Conservation (phyloP, 2,888 invertebrate species). For the Xylocampa areola region DNA sequence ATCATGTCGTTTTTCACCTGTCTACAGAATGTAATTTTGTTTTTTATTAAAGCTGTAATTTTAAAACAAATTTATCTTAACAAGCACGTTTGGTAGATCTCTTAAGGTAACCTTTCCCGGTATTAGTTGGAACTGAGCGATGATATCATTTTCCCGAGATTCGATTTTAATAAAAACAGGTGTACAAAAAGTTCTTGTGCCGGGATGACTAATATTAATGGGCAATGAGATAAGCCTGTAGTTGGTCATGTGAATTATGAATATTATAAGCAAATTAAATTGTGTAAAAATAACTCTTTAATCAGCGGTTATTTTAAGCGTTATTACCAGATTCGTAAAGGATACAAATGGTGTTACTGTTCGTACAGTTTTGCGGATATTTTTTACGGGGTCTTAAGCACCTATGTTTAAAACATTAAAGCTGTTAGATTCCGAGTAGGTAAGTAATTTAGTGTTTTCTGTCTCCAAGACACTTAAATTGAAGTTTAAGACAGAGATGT, state of each 20-base stretch:
- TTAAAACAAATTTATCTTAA: slow-evolving; percentile 11
- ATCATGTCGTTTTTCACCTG: slow-evolving; percentile 4
- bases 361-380: slow-evolving; percentile 18
- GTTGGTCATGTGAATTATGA: slow-evolving; percentile 22
- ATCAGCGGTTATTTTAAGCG: slow-evolving; percentile 2
- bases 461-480: slow-evolving; percentile 21
- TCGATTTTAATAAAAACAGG: slow-evolving; percentile 47
- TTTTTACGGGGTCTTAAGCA: too few species aligned
- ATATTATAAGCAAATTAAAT: slow-evolving; percentile 4
- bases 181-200: slow-evolving; percentile 41
- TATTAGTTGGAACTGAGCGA: slow-evolving; percentile 58
- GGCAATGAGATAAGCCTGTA: slow-evolving; percentile 38
- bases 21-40: slow-evolving; percentile 4
- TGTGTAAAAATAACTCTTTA: neutral
- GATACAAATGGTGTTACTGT: slow-evolving; percentile 24
- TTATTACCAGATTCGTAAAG: slow-evolving; percentile 1
- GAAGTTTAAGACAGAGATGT: slow-evolving; percentile 16
- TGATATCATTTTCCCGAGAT: slow-evolving; percentile 68
- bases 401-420: too few species aligned
- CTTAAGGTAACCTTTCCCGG: slow-evolving; percentile 41
- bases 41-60: slow-evolving; percentile 24
- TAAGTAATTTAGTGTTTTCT: slow-evolving; percentile 8
- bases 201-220: slow-evolving; percentile 54
- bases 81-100: neutral
- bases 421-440: too few species aligned